Base-by-base conservation (phyloP, 1,140 invertebrate species). In the Drosophila auraria region DNA sequence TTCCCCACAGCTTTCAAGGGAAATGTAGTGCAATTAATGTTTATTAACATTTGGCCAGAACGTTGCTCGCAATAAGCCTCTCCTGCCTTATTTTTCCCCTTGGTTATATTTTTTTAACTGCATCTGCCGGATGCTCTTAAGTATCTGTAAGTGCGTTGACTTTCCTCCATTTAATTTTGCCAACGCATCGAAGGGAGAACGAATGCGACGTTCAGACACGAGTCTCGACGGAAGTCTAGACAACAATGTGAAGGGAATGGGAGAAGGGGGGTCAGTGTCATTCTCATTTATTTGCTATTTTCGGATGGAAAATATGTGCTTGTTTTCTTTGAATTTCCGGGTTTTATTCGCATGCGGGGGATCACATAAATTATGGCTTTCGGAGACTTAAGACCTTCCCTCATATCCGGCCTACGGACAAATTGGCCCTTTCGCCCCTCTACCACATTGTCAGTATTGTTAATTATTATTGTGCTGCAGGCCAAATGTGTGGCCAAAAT, bases 141-240 rank as follows among this genome's bases (percentile, higher is more conserved):
- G 83, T 87, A 87, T 74, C 77, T 68, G 78, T 83, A 83, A 83
- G 80, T 83, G 81, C 80, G 81, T 59, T 42, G 65, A 59, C 64
- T 71, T 78, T 33, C 57, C 59, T 40, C 27, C 9, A 42, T 60
- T 51, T 69, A 60, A 44, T 45, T 69, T 56, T 60, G 42, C 57
- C 30, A 73, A 40, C 64, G 64, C 59, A 66, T 20, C 44, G 60
- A 57, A 73, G 49, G 33, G 49, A 50, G 60, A 25, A 62, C 63
- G 68, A 60, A n/a, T 74, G 83, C 57, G 61, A 78, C 61, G 71
- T 73, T 77, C 66, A 56, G 72, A 83, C 76, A 78, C 57, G 65
- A 74, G 82, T 89, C 84, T 89, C 84, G 84, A 89, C 84, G 78
- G 86, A 84, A 89, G 84, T 89, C 84, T 89, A 89, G 84, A 89